Base-by-base conservation (phyloP, 2,113 vertebrate species). In the Equus quagga region DNA sequence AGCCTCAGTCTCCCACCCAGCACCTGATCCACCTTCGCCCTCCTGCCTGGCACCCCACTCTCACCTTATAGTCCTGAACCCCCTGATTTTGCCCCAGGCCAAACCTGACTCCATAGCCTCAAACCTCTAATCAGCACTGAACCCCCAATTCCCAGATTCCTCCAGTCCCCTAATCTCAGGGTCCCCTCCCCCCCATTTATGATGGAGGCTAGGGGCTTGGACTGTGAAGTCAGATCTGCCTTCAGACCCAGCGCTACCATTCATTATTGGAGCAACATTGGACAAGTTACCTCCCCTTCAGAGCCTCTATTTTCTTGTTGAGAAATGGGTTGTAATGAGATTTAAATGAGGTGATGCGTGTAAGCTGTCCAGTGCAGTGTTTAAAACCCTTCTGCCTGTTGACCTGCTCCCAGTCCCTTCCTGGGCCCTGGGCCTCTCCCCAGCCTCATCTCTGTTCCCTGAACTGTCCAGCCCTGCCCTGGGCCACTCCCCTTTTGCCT, bases 351-450 rank as follows among this genome's bases (percentile, higher is more conserved):
- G 23, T 14, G 4, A n/a, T 2, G 9, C 41, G 6, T 54, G 13
- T 33, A 5, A 6, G 2, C 33, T 23, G 31, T 31, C 67, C 44
- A 56, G 26, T 2, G 0, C 3, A 2, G 11, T 6, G n/a, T 54
- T 67, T 18, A 6, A 49, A 33, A 44, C 12, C 23, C 62, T 89
- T 78, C 33, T 44, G 14, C 60, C 17, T 6, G 1, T 79, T 4
- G 3, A 51, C 36, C 31, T 12, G 2, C 2, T 8, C 11, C 78
- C 2, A 1, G 5, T 23, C 49, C 51, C 49, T 81, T 65, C 41
- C 86, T 31, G 8, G 62, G 31, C 23, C 46, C 33, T 8, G 2
- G 21, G 51, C 26, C 51, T 72, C n/a, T n/a, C n/a, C 6, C 58
- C 28, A 62, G 56, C 70, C 54, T n/a, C 70, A 5, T 8, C 41